Base-by-base conservation (phyloP, 2,113 vertebrate species). In the Romanogobio albipinnatus region DNA sequence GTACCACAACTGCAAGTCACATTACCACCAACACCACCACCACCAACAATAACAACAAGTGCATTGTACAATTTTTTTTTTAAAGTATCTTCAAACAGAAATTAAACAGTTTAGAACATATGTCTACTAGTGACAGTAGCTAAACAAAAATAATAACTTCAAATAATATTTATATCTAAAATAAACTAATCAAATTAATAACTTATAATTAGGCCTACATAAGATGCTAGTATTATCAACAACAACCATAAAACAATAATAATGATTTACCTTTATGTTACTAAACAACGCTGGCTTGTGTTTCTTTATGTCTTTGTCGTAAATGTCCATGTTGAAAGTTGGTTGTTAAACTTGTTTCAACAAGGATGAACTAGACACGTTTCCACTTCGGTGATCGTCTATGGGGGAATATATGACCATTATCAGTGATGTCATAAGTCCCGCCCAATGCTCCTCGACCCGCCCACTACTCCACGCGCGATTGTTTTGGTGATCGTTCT, bases 221-320 rank as follows among this genome's bases (percentile, higher is more conserved):
- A 36, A 5, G 76, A 68, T 4, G 49, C 13, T 5, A 39, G 11
- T 78, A 80, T 9, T 75, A 78, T 3, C 24, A 58, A 3, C 39
- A 11, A 64, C 5, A 24, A 79, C 22, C 43, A 66, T 77, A 58
- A 49, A 43, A 26, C 11, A 33, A 49, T 78, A 66, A 74, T n/a
- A 58, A 66, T 7, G 51, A 70, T 70, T 43, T 92, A 95, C 94
- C 94, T 95, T 95, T 2, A 95, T 91, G 90, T 88, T 93, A 87
- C 70, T 83, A 88, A 88, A 85, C 4, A 80, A 0, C 22, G 86
- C 58, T 1, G 78, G 64, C 76, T 86, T 84, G 0, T 85, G 45
- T 70, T 61, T 91, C 85, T 87, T 93, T 81, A 87, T 83, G 51
- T 84, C 82, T 86, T 87, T 90, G 26, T 51, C 39, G 9, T 77